Evolutionary conservation across 2,113 vertebrate genomes (phyloP).

Genomic region (Axis porcinus): DNA sequence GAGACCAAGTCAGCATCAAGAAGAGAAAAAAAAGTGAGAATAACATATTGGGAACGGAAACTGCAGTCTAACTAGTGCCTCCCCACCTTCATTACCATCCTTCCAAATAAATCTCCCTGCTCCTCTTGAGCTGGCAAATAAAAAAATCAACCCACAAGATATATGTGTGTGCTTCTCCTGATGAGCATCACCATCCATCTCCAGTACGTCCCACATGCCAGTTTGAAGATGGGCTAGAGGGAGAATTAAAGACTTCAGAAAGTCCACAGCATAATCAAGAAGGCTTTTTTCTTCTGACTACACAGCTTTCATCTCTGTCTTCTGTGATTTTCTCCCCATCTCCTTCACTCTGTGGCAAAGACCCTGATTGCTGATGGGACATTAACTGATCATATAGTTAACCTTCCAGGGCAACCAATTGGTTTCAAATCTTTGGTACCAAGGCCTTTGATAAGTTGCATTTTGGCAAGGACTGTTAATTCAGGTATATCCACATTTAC

Average conservation of each 20-base stretch:
- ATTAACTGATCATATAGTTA: background rate
- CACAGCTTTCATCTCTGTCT: slow-evolving; percentile 16
- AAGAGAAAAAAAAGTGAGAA: background rate
- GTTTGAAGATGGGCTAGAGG: slow-evolving; percentile 3
- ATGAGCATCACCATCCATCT: slow-evolving; percentile 38
- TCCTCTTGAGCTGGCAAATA: slow-evolving; percentile 61
- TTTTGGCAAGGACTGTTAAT: background rate
- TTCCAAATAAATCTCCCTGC: slow-evolving; percentile 48
- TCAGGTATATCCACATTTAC: background rate
- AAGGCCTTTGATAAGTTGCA: background rate
- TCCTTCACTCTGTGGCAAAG: background rate
- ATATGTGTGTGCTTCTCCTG: slow-evolving; percentile 22
- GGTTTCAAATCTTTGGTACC: background rate
- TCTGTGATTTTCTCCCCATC: background rate
- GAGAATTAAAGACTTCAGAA: slow-evolving; percentile 53
- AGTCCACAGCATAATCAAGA: slow-evolving; percentile 50
- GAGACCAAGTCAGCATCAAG: background rate
- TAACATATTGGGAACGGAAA: background rate
- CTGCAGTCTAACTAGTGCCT: background rate
- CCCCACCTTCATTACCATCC: slow-evolving; percentile 38
- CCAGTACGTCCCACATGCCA: background rate
- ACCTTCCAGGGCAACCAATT: background rate
- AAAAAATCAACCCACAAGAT: slow-evolving; percentile 50
- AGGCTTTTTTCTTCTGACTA: slow-evolving; percentile 6
- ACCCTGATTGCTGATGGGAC: slow-evolving; percentile 14